phyloP scores from a whole-genome alignment of 1,140 invertebrate genomes.

The Chymomyza costata region DNA sequence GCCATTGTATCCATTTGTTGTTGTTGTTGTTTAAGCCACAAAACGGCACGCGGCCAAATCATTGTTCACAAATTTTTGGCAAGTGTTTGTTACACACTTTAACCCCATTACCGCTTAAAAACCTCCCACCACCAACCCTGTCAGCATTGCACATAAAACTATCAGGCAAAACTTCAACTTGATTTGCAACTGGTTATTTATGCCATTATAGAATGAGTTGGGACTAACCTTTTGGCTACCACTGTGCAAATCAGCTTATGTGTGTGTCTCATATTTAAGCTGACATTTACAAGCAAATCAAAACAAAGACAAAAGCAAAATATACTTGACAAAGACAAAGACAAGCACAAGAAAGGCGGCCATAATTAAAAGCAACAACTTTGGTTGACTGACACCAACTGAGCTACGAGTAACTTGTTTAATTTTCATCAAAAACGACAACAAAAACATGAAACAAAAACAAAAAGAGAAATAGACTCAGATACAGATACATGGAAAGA shows the following conservation, averaged over 20 bases:
- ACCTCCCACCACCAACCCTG: constrained; percentile 5
- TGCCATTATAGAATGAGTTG: constrained; percentile 14
- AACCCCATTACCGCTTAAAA: neutral
- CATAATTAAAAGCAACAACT: constrained; percentile 38
- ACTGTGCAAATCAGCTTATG: constrained; percentile 51
- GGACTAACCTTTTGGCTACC: constrained; percentile 39
- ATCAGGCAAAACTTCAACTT: constrained; percentile 47
- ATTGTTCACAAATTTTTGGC: constrained; percentile 61
- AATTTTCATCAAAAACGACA: constrained; percentile 8
- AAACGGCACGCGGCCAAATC: constrained; percentile 44
- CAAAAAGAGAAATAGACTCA: constrained; percentile 4
- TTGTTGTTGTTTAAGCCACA: constrained; percentile 26
- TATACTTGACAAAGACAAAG: too few species aligned
- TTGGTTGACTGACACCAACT: constrained; percentile 6
- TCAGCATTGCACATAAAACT: constrained; percentile 59
- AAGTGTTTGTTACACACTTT: too few species aligned
- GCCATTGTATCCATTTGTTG: constrained; percentile 25
- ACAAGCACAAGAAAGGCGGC: too few species aligned
- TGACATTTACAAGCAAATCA: constrained; percentile 56
- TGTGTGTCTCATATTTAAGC: constrained; percentile 37
- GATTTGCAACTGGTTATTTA: constrained; percentile 39
- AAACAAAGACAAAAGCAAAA: too few species aligned
- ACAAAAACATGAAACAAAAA: constrained; percentile 16
- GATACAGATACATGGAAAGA: neutral
- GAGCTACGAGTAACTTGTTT: constrained; percentile 7